Base-by-base conservation (phyloP, 2,888 invertebrate genomes). In the Myopa testacea region DNA sequence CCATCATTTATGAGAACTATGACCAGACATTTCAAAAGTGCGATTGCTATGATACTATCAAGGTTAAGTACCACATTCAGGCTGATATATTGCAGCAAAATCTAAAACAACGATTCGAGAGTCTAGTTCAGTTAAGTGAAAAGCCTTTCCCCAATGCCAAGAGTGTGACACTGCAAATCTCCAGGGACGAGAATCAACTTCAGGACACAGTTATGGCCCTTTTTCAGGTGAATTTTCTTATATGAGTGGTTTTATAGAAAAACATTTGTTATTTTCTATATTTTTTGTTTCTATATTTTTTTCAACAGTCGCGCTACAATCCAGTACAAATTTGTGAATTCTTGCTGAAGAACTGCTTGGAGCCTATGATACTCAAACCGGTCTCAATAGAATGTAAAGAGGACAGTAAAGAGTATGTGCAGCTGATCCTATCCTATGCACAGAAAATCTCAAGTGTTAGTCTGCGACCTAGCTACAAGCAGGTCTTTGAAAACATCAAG, bases 101-200 rank as follows among this genome's bases (percentile, higher is more conserved):
- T 76, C 81, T 90, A 16, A 87, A 88, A 77, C 84, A 86, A 74
- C 84, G 86, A n/a, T 90, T 90, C 78, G 88, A 89, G 75, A 81
- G 83, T 1, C 80, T 89, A 6, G 87, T 90, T 0, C 86, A 88
- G 55, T 83, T 89, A 62, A 84, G 81, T 4, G 88, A 87, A 69
- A 89, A 89, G 80, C 80, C 82, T 4, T 89, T 89, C 76, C 86
- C 87, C 26, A 87, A 85, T 40, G 87, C 89, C 0, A 88, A 87
- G 75, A 86, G 86, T 12, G 85, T 90, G 0, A 88, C 85, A 0
- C 52, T 90, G 5, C 84, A 84, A 60, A 84, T 90, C 0, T 87
- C 88, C 52, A 88, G 85, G 45, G 86, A 89, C 68, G 84, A 85
- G 37, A 71, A 80, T 19, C 86, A 86, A 78, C 58, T 90, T 40